A percentile compares a stretch with the other conserved stretches of the same genome.
Conservation (phyloP, 2,888 invertebrate species). For the Beris chalybata region DNA sequence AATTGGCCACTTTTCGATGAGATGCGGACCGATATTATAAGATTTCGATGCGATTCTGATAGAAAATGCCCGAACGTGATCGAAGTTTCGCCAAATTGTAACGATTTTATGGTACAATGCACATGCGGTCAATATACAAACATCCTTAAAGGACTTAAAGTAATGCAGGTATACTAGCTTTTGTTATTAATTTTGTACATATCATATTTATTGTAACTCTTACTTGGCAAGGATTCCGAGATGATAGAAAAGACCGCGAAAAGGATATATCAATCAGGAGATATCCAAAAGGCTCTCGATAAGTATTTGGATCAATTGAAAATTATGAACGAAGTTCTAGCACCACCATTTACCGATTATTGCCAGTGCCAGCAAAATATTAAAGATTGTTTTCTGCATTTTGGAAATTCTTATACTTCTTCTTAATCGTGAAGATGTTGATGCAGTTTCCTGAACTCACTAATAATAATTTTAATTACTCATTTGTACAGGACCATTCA, state of each 20-base stretch:
- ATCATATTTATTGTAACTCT: not conserved
- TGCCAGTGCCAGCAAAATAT: slow-evolving; percentile 74
- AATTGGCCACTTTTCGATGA: slow-evolving; percentile 77
- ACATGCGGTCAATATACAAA: slow-evolving; percentile 71
- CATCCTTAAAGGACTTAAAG: slow-evolving; percentile 73
- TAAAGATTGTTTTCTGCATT: slow-evolving; percentile 67
- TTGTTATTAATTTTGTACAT: slow-evolving; percentile 7
- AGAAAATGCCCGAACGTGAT: slow-evolving; percentile 66
- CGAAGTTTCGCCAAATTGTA: slow-evolving; percentile 64
- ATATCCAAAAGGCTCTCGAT: slow-evolving; percentile 65
- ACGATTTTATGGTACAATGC: slow-evolving; percentile 72
- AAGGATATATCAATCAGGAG: slow-evolving; percentile 63
- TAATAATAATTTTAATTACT: no score
- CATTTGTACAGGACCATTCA: no score
- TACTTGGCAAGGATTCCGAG: slow-evolving; percentile 66
- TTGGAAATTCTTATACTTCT: slow-evolving; percentile 57
- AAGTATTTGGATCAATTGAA: slow-evolving; percentile 68
- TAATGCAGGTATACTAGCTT: slow-evolving; percentile 62
- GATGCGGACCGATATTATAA: slow-evolving; percentile 69
- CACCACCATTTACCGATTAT: slow-evolving; percentile 74
- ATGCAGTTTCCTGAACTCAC: no score
- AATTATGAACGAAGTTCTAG: slow-evolving; percentile 68
- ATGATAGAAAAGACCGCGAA: slow-evolving; percentile 66
- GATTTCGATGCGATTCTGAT: slow-evolving; percentile 67
- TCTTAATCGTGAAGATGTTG: slow-evolving; percentile 18